These are phyloP conservation scores for Hylaeus anthracinus DNA, from an alignment of 1,140 invertebrate genomes.

Conservation along the genomic window DNA sequence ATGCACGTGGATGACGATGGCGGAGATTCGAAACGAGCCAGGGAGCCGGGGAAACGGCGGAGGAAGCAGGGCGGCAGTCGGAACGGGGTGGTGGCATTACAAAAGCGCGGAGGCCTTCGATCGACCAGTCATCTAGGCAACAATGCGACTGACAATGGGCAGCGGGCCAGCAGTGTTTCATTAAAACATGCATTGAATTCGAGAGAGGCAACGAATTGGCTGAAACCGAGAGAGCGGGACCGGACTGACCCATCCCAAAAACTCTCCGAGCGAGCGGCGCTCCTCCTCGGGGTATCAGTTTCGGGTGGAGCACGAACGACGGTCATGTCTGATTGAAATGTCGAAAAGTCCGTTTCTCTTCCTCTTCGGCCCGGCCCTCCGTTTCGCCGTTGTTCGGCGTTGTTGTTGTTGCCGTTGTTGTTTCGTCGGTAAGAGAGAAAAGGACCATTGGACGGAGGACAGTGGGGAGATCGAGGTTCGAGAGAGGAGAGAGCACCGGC, in stretches of 20 bases:
- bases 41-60: background rate
- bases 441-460: background rate
- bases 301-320: conserved; percentile 40
- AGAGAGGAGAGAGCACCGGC: conserved; percentile 47
- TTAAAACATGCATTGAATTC: conserved; percentile 78
- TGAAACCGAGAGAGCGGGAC: conserved; percentile 65
- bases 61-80: conserved; percentile 15
- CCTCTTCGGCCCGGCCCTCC: background rate
- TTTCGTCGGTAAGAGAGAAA: conserved; percentile 41
- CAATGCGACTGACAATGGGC: conserved; percentile 77
- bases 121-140: conserved; percentile 72
- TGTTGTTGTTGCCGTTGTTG: conserved; percentile 39
- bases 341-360: conserved; percentile 72
- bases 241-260: conserved; percentile 22
- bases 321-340: conserved; percentile 78
- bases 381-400: conserved; percentile 7
- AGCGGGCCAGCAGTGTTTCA: conserved; percentile 78
- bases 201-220: conserved; percentile 69
- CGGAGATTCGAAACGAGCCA: conserved; percentile 31
- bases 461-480: conserved; percentile 28
- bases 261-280: conserved; percentile 5
- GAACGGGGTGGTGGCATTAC: conserved; percentile 47
- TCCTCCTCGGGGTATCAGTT: conserved; percentile 28
- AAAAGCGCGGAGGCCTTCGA: conserved; percentile 67
- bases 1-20: conserved; percentile 42